A percentile compares a stretch with the other conserved stretches of the same genome.
phyloP scores from a whole-genome alignment of 1,140 invertebrate genomes.

The Littorina saxatilis region DNA sequence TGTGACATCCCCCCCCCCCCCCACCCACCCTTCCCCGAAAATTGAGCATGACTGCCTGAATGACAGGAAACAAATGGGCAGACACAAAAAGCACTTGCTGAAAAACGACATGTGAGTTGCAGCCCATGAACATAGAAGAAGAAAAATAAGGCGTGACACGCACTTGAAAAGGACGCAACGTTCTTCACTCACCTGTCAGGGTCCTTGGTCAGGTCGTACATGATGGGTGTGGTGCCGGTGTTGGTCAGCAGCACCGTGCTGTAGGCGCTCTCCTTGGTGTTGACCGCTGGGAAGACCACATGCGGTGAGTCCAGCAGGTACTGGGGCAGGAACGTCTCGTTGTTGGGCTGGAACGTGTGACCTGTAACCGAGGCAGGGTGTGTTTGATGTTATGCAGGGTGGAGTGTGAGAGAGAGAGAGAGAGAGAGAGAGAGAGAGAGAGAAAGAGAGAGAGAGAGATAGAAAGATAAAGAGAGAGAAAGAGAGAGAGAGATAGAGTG shows the following conservation, averaged over 20 bases:
- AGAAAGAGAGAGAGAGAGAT: too few species aligned
- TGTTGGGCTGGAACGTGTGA: conserved; percentile 73
- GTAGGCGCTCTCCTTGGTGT: conserved; percentile 68
- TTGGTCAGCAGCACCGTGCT: conserved; percentile 69
- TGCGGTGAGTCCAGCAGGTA: conserved; percentile 55
- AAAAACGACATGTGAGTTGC: too few species aligned
- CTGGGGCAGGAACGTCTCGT: conserved; percentile 73
- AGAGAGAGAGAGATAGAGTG: background rate
- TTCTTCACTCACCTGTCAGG: conserved; percentile 51
- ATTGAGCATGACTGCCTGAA: too few species aligned
- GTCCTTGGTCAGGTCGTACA: conserved; percentile 69
- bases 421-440: too few species aligned
- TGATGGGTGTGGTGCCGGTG: conserved; percentile 69
- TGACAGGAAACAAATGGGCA: too few species aligned
- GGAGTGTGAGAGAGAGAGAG: too few species aligned
- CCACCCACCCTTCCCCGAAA: too few species aligned
- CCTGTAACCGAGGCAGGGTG: conserved; percentile 53
- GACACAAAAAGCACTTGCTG: too few species aligned
- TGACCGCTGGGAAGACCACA: conserved; percentile 72
- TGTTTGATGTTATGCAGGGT: background rate
- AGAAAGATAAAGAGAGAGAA: background rate
- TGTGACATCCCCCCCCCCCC: too few species aligned
- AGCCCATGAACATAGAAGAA: too few species aligned
- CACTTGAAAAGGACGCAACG: too few species aligned
- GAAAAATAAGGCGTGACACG: too few species aligned